phyloP scores from a whole-genome alignment of 53 echinoderm and acorn worm species.

The Patiria pectinifera region DNA sequence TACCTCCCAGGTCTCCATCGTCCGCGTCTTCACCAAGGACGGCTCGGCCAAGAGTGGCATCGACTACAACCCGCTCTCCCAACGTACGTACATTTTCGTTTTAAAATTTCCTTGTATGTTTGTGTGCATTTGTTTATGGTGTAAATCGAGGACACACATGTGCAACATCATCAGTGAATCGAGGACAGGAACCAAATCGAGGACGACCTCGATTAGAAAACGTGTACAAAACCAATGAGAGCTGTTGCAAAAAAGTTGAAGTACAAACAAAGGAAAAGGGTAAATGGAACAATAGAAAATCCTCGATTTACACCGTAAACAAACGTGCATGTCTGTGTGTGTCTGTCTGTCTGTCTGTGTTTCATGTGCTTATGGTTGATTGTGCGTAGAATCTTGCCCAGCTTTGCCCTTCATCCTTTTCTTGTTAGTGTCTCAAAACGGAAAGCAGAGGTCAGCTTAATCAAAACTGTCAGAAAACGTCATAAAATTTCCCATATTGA shows the following conservation, averaged over 20 bases:
- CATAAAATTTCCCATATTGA: neutral
- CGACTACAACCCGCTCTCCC: conserved; percentile 96
- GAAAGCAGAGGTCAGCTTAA: neutral
- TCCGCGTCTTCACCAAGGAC: conserved; percentile 98
- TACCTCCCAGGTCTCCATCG: conserved; percentile 91
- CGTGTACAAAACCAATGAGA: no score
- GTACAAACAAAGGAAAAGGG: no score
- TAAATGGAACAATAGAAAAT: no score
- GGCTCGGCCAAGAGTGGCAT: conserved; percentile 99
- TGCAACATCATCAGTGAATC: no score
- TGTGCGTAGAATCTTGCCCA: neutral
- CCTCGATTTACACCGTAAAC: no score
- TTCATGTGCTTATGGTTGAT: no score
- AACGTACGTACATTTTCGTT: conserved; percentile 66
- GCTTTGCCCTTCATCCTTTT: neutral
- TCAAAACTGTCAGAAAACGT: neutral
- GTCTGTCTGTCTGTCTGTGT: neutral
- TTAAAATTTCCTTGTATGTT: neutral
- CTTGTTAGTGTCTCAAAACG: neutral
- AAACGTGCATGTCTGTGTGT: neutral
- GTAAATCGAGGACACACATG: no score
- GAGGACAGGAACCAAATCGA: no score
- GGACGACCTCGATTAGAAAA: no score
- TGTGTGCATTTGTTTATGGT: neutral
- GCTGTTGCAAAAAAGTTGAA: no score